Conservation (phyloP, 2,888 invertebrate species). For the Hesperia comma region DNA sequence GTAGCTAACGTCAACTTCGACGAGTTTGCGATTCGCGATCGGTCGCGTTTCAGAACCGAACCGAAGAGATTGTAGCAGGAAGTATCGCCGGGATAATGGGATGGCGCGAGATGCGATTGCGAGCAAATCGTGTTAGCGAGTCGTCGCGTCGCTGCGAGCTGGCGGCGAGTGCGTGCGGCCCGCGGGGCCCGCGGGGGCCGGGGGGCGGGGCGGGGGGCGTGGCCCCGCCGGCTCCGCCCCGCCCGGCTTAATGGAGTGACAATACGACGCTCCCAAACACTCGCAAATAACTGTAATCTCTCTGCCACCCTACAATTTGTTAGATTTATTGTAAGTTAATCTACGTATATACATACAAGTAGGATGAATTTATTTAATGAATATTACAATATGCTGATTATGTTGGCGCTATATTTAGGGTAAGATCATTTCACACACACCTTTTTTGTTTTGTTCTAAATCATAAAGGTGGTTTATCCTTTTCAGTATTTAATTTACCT, state of each 20-base stretch:
- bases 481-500: too few relatives aligned
- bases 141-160: slow-evolving; percentile 49
- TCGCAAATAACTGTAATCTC: slow-evolving; percentile 71
- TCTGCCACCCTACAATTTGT: slow-evolving; percentile 58
- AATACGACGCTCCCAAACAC: slow-evolving; percentile 78
- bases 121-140: slow-evolving; percentile 75
- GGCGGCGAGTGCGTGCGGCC: slow-evolving; percentile 50
- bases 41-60: slow-evolving; percentile 13
- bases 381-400: slow-evolving; percentile 25
- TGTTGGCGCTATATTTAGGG: background rate
- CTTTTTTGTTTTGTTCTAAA: background rate
- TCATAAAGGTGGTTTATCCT: too few relatives aligned
- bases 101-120: slow-evolving; percentile 74
- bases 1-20: background rate
- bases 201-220: slow-evolving; percentile 39
- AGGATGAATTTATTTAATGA: slow-evolving; percentile 21
- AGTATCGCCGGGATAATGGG: slow-evolving; percentile 57
- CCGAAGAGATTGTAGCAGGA: slow-evolving; percentile 32
- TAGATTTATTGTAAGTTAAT: slow-evolving; percentile 35
- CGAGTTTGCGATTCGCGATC: background rate
- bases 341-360: slow-evolving; percentile 10
- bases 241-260: slow-evolving; percentile 78
- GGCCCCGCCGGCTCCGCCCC: slow-evolving; percentile 58
- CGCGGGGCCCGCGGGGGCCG: slow-evolving; percentile 50
- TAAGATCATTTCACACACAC: background rate